Percentiles rank a stretch among this genome's conserved stretches.
Evolutionary conservation across 2,113 vertebrate genomes (phyloP).

Genomic region (human (Homo sapiens)): DNA sequence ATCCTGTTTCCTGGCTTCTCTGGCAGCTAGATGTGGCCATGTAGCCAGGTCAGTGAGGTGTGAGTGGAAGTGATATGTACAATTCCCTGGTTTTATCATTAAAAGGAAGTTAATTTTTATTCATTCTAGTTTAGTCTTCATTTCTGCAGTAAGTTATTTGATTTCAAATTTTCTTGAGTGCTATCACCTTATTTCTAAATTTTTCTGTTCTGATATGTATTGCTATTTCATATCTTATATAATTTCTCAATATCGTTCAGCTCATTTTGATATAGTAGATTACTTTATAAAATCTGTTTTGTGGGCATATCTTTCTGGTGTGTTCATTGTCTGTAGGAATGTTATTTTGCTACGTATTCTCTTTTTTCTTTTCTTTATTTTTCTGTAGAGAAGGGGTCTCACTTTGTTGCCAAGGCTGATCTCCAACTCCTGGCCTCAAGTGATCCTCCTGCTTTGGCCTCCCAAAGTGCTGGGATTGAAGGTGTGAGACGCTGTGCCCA

Average conservation of each 20-base stretch:
- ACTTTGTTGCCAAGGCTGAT: no score
- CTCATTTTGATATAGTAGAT: background rate
- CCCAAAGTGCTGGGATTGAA: no score
- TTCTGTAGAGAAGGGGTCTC: no score
- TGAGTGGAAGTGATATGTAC: background rate
- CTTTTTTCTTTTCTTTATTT: background rate
- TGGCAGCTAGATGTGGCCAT: background rate
- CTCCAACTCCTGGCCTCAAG: no score
- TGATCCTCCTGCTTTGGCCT: no score
- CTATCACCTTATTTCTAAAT: background rate
- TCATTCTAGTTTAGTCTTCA: background rate
- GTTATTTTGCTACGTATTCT: background rate
- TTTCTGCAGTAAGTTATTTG: background rate
- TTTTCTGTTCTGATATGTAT: background rate
- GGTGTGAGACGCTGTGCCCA: no score
- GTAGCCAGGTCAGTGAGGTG: background rate
- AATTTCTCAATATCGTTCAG: background rate
- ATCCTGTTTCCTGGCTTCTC: background rate
- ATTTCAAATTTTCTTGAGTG: constrained; percentile 9
- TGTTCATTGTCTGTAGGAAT: background rate
- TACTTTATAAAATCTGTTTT: constrained; percentile 6
- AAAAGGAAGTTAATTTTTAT: background rate
- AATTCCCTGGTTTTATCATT: background rate
- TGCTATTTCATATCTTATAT: background rate
- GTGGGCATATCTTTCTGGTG: background rate